Evolutionary conservation across 2,797 vertebrate genomes (phyloP), one percentile per base, ranked within the genome.

Genomic region (Myotis vivesi): DNA sequence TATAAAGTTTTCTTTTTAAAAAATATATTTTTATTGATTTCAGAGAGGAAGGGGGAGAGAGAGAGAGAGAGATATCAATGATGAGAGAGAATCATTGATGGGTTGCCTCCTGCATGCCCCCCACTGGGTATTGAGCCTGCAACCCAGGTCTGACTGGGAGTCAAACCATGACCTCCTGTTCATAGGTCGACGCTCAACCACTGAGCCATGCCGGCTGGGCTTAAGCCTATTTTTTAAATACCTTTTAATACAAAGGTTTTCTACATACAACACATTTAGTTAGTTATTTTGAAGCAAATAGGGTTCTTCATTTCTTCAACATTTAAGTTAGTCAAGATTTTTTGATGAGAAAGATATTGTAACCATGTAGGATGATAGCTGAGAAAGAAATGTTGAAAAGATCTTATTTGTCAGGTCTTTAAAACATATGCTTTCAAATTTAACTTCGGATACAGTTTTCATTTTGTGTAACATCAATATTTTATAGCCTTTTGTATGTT

Each of bases 361-460:
- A 57, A 76, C 25, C 62, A 81, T 81, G 41, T 15, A 80, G 23
- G 51, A 57, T 59, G 8, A 76, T 57, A 86, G 77, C 55, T 94
- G 81, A 86, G 13, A 92, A 94, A 66, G 53, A 82, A 51, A 72
- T n/a, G 11, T 71, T 25, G 23, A 49, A 44, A 93, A 95, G 11
- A 76, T 80, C 44, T 93, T 91, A 66, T 68, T 68, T 75, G 16
- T 10, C 20, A 46, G 15, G 25, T 57, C 68, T 81, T 81, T 91
- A 81, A 81, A 75, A 41, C 23, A 62, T 25, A 71, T 41, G 9
- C 8, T 76, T 81, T 55, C n/a, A 49, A 75, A 85, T 91, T 71
- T 94, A 86, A 46, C 64, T 83, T 87, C 77, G 36, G 71, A 41
- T 81, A 66, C 69, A 77, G 66, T 82, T 92, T 92, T 87, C 5